These are phyloP conservation scores for Poliocrania exsul DNA, from an alignment of 2,797 vertebrate species.

Conservation along the genomic window DNA sequence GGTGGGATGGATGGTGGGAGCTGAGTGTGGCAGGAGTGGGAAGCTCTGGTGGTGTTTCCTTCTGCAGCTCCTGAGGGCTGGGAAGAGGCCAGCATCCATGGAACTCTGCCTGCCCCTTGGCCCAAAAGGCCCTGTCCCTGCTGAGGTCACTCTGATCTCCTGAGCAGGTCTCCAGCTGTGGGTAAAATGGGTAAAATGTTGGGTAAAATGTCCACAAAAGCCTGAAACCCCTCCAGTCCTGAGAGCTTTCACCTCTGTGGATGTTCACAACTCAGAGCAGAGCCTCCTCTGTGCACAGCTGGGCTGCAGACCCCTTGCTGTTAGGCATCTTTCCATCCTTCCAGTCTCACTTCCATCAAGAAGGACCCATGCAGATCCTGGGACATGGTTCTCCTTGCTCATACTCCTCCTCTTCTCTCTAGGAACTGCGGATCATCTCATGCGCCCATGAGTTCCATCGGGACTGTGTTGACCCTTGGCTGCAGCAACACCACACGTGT, in stretches of 20 bases:
- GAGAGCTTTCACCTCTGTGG: neutral
- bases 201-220: neutral
- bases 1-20: neutral
- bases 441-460: conserved; percentile 96
- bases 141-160: neutral
- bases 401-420: neutral
- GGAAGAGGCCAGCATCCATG: neutral
- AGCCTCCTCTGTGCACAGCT: neutral
- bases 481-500: conserved; percentile 93
- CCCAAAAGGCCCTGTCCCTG: neutral
- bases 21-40: neutral
- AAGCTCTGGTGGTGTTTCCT: neutral
- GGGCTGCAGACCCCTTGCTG: neutral
- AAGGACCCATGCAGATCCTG: neutral
- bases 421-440: conserved; percentile 96
- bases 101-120: neutral
- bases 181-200: neutral
- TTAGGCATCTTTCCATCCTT: neutral
- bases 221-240: neutral
- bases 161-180: neutral
- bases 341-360: neutral
- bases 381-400: neutral
- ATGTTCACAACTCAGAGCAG: neutral
- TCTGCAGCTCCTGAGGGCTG: neutral
- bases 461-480: conserved; percentile 95